Evolutionary conservation across 1,140 invertebrate species (phyloP), one percentile per base, ranked within the genome.

Genomic region (Pachyrhynchus sulphureomaculatus): DNA sequence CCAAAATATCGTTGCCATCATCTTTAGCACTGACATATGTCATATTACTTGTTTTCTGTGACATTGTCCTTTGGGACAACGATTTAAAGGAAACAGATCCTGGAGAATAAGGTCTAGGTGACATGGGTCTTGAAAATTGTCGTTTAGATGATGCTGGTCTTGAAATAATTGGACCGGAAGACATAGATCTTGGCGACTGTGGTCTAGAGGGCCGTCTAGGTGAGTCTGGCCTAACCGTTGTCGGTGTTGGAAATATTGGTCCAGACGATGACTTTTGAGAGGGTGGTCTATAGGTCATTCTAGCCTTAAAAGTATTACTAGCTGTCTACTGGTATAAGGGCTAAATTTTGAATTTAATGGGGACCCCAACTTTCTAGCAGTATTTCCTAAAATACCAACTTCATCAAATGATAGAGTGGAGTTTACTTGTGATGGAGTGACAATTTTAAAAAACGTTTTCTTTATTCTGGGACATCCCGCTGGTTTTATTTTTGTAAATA

Each of bases 401-500:
- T 15, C 15, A 3, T 47, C 15, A 29, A 33, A 17, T 15, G 36
- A 32, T 8, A 18, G n/a, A 10, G 9, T 9, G 3, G 47, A 59
- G 20, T 52, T 53, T 15, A 61, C 26, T 13, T 55, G 17, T n/a
- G 52, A 48, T 0, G 48, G 13, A 15, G 29, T 10, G 1, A 63
- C 33, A 4, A 66, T 59, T 34, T 66, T 66, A 15, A 62, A 57
- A 29, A 63, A 61, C 3, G 56, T 64, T 52, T 32, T 44, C 15
- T 54, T 58, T 10, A 67, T 42, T 47, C 32, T 60, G 1, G 65
- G 65, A 21, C 24, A 10, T 8, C 29, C 36, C 6, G 32, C 23
- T 5, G 10, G 29, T 36, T 61, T 63, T 1, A 61, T 17, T 57
- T 64, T 64, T 1, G 65, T 67, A 39, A 67, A 67, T 23, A 67